Evolutionary conservation across 2,113 vertebrate genomes (phyloP).

Genomic region (Ivindomyrus marchei): DNA sequence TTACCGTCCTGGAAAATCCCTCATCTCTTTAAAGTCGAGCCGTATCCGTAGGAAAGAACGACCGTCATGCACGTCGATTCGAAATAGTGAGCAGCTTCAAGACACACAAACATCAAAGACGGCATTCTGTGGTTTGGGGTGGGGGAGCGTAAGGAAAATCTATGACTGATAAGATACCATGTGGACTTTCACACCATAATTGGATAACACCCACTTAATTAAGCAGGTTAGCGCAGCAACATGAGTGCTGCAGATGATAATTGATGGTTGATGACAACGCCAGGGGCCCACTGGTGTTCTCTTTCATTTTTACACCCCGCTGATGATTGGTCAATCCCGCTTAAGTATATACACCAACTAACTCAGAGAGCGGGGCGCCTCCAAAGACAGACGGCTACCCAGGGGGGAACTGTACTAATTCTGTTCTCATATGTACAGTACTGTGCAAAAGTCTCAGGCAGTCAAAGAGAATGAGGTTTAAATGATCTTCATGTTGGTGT

Average conservation of each 20-base stretch:
- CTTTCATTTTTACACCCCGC: not conserved
- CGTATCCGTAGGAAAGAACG: not conserved
- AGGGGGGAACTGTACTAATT: not conserved
- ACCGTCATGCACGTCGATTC: no score
- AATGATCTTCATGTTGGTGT: not conserved
- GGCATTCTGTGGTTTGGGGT: not conserved
- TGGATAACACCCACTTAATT: slow-evolving; percentile 8
- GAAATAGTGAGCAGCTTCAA: not conserved
- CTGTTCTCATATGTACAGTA: not conserved
- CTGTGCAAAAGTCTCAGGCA: not conserved
- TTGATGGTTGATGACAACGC: not conserved
- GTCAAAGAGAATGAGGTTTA: not conserved
- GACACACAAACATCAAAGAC: not conserved
- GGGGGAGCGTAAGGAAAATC: not conserved
- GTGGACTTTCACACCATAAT: slow-evolving; percentile 11
- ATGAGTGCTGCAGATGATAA: not conserved
- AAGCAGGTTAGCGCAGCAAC: not conserved
- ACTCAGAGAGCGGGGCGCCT: not conserved
- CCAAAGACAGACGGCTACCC: not conserved
- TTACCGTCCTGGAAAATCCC: no score
- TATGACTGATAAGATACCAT: not conserved
- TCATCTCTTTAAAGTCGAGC: not conserved
- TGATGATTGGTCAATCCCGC: not conserved
- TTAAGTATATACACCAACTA: not conserved
- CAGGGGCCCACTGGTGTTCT: not conserved